Base-by-base conservation (phyloP, 2,113 vertebrate genomes). In the Oreochromis aureus region DNA sequence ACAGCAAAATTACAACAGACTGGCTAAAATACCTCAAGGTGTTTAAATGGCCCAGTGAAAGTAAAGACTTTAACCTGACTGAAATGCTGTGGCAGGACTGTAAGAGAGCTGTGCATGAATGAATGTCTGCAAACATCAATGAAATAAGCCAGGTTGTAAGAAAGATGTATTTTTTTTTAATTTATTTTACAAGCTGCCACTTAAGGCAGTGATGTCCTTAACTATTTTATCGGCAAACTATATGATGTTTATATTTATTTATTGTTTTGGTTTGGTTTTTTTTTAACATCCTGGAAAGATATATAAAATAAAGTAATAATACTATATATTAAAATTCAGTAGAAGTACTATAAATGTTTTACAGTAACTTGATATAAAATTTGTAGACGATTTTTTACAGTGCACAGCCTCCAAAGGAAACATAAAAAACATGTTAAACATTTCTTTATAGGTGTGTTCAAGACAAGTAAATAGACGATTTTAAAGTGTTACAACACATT, bases 161-260 rank as follows among this genome's bases (percentile, higher is more conserved):
- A 15, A 41, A 44, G 39, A 13, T 61, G 30, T 46, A 16, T 46
- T 73, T 69, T 39, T 39, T 39, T 8, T 0, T 0, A 2, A 22
- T 63, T 11, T 73, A 27, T 46, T 46, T 73, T 46, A 46, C 39
- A 27, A 6, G 22, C 39, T 27, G 22, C 41, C 69, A 73, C 22
- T 18, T 16, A 46, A 27, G 27, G 7, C 13, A 46, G 39, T 27
- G 13, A 24, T 73, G 13, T 27, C 39, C 6, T 16, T 46, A 24
- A 10, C 12, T 44, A 18, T 24, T 41, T 71, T 71, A 24, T 44
- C 15, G 15, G 8, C 41, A 6, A 48, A 24, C 15, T 48, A 48
- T 48, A 15, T 48, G 41, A 46, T 27, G 3, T 30, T 48, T 76
- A 48, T 76, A 46, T 48, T 48, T 73, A 27, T 46, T 73, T 46